Base-by-base conservation (phyloP, 2,797 vertebrate genomes). In the Myotis vivesi region DNA sequence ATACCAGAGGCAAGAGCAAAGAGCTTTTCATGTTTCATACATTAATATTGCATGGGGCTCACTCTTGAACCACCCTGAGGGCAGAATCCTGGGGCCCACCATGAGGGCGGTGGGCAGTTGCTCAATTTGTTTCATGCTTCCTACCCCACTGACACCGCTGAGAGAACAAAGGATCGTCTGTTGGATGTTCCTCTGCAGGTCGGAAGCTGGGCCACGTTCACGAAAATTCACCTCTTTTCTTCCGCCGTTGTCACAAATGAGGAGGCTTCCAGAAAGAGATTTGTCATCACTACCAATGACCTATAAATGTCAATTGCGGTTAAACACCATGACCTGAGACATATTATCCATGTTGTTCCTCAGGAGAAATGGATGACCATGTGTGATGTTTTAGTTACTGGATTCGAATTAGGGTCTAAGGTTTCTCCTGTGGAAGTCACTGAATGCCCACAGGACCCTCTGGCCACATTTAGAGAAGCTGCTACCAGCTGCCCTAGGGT, bases 291-390 rank as follows among this genome's bases (percentile, higher is more conserved):
- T 11, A 38, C 83, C n/a, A 25, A 10, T 95, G 96, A 94, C 95
- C 89, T 92, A 94, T 91, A 94, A 96, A 95, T 81, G 91, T 87
- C 95, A 73, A 22, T 25, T 72, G 71, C 73, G 87, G 76, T 94
- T 83, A 94, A 96, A 53, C 33, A 64, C 7, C 75, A 4, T 23
- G 73, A 62, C 69, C 51, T 68, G 80, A 95, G 88, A 36, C 41
- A 1, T 72, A 15, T 76, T 73, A 76, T 66, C 80, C 79, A 53
- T 19, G 33, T 49, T 81, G 91, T 57, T 84, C 44, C 77, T 81
- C 23, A 8, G 82, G 71, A 96, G 94, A 89, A 79, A 41, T 53
- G 25, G 84, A 79, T 82, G 81, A 38, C 69, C n/a, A 3, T 6
- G 23, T 9, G 1, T 28, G 71, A 71, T 41, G 68, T 90, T 89